These are phyloP conservation scores for Zelostemma sp. DNA, from an alignment of 1,140 invertebrate genomes.

Conservation along the genomic window DNA sequence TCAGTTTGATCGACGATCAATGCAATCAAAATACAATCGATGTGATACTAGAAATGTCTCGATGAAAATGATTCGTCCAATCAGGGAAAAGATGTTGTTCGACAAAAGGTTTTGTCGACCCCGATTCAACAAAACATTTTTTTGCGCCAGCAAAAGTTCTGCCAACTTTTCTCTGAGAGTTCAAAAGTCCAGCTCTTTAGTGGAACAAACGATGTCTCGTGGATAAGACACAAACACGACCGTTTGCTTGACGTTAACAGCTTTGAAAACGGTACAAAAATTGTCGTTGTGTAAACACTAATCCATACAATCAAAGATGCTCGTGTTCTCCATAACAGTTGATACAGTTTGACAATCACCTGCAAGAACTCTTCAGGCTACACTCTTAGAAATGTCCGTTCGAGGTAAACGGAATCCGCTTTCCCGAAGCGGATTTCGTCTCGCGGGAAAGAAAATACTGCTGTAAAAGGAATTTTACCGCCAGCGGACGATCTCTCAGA, in stretches of 20 bases:
- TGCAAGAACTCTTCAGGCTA: conserved; percentile 47
- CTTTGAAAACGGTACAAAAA: conserved; percentile 7
- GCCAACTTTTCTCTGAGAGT: conserved; percentile 28
- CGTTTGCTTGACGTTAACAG: conserved; percentile 58
- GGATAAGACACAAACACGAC: conserved; percentile 49
- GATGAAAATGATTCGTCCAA: not conserved
- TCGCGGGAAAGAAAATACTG: no score
- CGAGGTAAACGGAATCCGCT: no score
- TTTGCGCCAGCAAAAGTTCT: no score
- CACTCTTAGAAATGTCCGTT: no score
- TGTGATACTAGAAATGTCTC: not conserved
- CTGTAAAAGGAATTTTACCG: no score
- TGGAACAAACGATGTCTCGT: conserved; percentile 8
- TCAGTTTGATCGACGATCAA: no score
- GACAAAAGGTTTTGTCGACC: no score
- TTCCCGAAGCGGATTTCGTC: no score
- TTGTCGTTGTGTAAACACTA: conserved; percentile 19
- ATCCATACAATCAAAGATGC: conserved; percentile 20
- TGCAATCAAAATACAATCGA: no score
- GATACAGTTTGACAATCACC: conserved; percentile 64
- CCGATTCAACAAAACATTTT: no score
- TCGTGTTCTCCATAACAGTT: conserved; percentile 58
- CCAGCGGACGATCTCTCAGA: no score
- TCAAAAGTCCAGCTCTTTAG: conserved; percentile 5
- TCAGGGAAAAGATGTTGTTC: no score